Evolutionary conservation across 2,888 invertebrate genomes (phyloP).

Genomic region (Thumatha senex): DNA sequence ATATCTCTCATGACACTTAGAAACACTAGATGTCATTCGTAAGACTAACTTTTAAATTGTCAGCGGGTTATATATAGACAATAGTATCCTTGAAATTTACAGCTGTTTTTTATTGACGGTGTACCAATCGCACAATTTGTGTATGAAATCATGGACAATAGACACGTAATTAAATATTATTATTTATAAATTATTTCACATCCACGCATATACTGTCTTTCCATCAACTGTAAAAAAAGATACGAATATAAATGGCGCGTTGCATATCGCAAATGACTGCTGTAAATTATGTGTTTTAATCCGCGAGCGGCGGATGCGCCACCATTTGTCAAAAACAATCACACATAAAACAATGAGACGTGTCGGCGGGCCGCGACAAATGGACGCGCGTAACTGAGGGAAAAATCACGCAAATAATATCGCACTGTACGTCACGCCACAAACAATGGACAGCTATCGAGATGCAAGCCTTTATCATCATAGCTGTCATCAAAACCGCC

Average conservation of each 20-base stretch:
- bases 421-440: constrained; percentile 23
- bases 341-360: constrained; percentile 63
- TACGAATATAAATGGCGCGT: constrained; percentile 14
- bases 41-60: too few species aligned
- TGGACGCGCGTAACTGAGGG: constrained; percentile 25
- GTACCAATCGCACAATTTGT: too few species aligned
- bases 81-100: too few species aligned
- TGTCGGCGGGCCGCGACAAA: constrained; percentile 49
- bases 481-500: constrained; percentile 9
- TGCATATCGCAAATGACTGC: constrained; percentile 46
- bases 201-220: too few species aligned
- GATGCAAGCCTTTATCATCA: constrained; percentile 23
- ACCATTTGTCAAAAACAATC: constrained; percentile 71
- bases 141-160: too few species aligned
- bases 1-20: too few species aligned
- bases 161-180: too few species aligned
- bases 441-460: constrained; percentile 21
- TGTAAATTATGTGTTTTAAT: constrained; percentile 63
- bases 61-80: too few species aligned
- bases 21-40: too few species aligned
- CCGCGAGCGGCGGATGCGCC: constrained; percentile 40
- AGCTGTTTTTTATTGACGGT: too few species aligned
- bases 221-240: too few species aligned
- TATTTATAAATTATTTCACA: constrained; percentile 5
- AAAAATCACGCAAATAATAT: constrained; percentile 33